Base-by-base conservation (phyloP, 2,797 vertebrate genomes). In the Mormyrops attenuatus region DNA sequence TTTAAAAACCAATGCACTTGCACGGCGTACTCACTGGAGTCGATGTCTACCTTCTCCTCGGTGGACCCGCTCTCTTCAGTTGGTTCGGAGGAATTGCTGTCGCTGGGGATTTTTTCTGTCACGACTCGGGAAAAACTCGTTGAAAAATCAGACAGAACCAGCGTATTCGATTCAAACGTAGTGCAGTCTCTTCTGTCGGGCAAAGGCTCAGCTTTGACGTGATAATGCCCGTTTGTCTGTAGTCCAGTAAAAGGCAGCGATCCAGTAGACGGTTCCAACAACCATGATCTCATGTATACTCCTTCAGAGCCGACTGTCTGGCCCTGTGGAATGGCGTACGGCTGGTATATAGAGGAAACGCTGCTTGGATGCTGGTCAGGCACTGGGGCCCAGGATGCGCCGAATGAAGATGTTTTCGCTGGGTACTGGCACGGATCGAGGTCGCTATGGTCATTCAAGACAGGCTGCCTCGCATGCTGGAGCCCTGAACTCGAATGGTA, bases 201-300 rank as follows among this genome's bases (percentile, higher is more conserved):
- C 92, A 97, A 94, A 85, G 98, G 98, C 95, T 99, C 98, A 89
- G 97, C 97, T 96, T 99, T 99, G 92, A 99, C 97, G 94, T 97
- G 98, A 90, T 98, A 98, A 92, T 98, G 97, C 95, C 97, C 96
- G 94, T 96, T 93, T 93, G 98, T 96, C 90, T 98, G 96, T 95
- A 99, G 96, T 96, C 97, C 98, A 91, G 98, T 96, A 95, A 98
- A 96, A 93, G 98, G 97, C 94, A 99, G 93, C 91, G 98, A 97
- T 90, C 97, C 97, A 89, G 97, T 96, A 91, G 98, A 94, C 89
- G 97, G 97, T 92, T 99, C 98, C 93, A 99, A 94, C 92, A 98
- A 95, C 98, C 98, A 99, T 94, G 98, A 97, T 92, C 98, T 97
- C 95, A 97, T 95, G 95, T 98, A 98, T 97, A 97, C 97, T 95